Percentiles rank a stretch among this genome's conserved stretches.
phyloP scores from a whole-genome alignment of 2,113 vertebrate species.

The Potamarius usumacintae region DNA sequence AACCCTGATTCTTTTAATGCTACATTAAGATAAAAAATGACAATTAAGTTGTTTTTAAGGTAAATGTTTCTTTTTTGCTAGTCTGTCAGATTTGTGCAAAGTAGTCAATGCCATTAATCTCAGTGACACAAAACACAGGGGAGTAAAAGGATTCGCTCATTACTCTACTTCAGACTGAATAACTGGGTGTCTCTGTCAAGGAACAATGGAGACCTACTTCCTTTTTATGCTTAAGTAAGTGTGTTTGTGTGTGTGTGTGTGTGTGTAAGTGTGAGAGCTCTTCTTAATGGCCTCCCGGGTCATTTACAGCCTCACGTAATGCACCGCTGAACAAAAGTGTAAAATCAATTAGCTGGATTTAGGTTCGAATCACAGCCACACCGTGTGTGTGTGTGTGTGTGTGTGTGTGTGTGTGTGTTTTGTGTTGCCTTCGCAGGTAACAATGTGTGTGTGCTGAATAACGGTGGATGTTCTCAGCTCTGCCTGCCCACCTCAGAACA shows the following conservation, averaged over 20 bases:
- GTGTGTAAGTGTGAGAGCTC: background rate
- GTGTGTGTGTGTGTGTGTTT: constrained; percentile 16
- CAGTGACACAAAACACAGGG: constrained; percentile 65
- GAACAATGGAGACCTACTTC: constrained; percentile 22
- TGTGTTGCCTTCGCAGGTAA: constrained; percentile 67
- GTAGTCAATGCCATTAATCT: constrained; percentile 72
- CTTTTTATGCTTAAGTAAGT: background rate
- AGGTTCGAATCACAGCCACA: background rate
- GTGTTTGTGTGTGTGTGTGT: constrained; percentile 32
- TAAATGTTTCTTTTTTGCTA: constrained; percentile 62
- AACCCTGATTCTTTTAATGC: constrained; percentile 65
- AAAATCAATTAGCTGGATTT: constrained; percentile 21
- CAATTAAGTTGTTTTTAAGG: constrained; percentile 71
- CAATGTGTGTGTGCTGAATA: constrained; percentile 81
- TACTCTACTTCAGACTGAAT: constrained; percentile 55
- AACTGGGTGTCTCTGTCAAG: constrained; percentile 43
- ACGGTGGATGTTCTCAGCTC: constrained; percentile 86
- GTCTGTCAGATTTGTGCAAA: constrained; percentile 63
- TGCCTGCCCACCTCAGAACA: constrained; percentile 84
- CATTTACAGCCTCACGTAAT: constrained; percentile 1
- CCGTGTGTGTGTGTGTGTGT: background rate
- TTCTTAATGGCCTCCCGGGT: background rate
- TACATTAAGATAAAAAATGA: constrained; percentile 74
- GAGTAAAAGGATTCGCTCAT: constrained; percentile 58
- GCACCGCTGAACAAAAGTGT: constrained; percentile 17